Percentiles rank a stretch among this genome's conserved stretches.
Evolutionary conservation across 2,113 vertebrate genomes (phyloP).

Genomic region (Cavia porcellus): DNA sequence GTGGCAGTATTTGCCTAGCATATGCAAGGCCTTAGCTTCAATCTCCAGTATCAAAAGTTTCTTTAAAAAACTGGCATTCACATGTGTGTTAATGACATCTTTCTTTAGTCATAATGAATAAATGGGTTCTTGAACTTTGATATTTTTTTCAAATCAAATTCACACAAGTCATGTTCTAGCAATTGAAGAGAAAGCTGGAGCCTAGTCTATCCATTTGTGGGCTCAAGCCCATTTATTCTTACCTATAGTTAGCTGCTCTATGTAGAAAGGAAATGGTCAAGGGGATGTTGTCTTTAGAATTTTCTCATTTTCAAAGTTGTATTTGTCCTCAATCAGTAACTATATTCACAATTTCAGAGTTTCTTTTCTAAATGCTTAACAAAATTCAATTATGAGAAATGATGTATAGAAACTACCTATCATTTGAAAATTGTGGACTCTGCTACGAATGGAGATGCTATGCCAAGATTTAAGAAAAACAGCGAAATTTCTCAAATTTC

Average conservation of each 20-base stretch:
- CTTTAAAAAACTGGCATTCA: background rate
- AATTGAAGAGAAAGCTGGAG: background rate
- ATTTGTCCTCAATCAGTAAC: constrained; percentile 19
- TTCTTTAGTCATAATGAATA: constrained; percentile 32
- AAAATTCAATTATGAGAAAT: constrained; percentile 48
- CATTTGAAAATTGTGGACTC: background rate
- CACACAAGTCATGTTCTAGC: background rate
- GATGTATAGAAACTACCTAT: constrained; percentile 1
- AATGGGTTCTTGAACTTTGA: background rate
- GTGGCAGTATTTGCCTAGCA: background rate
- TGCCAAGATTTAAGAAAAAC: constrained; percentile 1
- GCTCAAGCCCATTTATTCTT: background rate
- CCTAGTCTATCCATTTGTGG: background rate
- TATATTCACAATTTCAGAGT: background rate
- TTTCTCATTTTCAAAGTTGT: background rate
- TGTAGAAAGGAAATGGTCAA: constrained; percentile 7
- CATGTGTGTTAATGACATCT: background rate
- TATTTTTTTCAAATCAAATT: background rate
- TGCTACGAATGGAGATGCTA: background rate
- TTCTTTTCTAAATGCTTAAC: constrained; percentile 30
- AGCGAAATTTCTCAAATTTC: constrained; percentile 7
- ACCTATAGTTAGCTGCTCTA: background rate
- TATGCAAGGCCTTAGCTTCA: background rate
- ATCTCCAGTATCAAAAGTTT: background rate
- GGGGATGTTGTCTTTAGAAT: background rate